Base-by-base conservation (phyloP, 2,888 invertebrate species). In the Hemistola chrysoprasaria region DNA sequence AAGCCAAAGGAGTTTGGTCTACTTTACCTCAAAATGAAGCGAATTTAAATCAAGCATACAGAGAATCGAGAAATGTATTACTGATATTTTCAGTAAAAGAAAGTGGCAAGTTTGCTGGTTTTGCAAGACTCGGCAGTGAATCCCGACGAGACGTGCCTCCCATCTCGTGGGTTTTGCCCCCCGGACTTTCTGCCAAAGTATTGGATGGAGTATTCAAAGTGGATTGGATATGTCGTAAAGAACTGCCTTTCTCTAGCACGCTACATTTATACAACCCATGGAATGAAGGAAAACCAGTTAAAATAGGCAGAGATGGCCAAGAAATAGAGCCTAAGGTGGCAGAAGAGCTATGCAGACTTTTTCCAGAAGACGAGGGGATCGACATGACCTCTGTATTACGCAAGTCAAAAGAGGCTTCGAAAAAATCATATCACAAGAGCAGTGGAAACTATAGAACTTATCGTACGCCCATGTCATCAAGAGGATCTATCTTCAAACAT, bases 251-350 rank as follows among this genome's bases (percentile, higher is more conserved):
- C 67, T 95, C 94, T 57, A 95, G 95, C 67, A 98, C 98, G 1
- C 92, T 95, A 59, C 98, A 98, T 78, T 88, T 99, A 46, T 97
- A 97, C 71, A 99, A 99, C 87, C 95, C 97, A 3, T 99, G 98
- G 98, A 99, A 99, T 90, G 98, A 98, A 74, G 97, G 97, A 28
- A 98, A 98, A 83, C 98, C 98, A 40, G 98, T 99, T 0, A 99
- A 99, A 91, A 98, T 99, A 65, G 99, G 98, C n/a, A 92, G 99
- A 50, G 99, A 99, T 90, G 99, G 99, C 0, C 95, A 98, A 91
- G 98, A 98, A 91, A 97, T 99, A 57, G 98, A 98, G 76, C 98
- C 98, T 1, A 93, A 95, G 76, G 96, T 97, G 37, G 99, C 97
- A 8, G 97, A 97, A 77, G 97, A 98, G 75, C 86, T 99, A 43